A percentile compares a stretch with the other conserved stretches of the same genome.
Evolutionary conservation across 1,140 invertebrate genomes (phyloP).

Genomic region (Pseudomyrmex concolor): DNA sequence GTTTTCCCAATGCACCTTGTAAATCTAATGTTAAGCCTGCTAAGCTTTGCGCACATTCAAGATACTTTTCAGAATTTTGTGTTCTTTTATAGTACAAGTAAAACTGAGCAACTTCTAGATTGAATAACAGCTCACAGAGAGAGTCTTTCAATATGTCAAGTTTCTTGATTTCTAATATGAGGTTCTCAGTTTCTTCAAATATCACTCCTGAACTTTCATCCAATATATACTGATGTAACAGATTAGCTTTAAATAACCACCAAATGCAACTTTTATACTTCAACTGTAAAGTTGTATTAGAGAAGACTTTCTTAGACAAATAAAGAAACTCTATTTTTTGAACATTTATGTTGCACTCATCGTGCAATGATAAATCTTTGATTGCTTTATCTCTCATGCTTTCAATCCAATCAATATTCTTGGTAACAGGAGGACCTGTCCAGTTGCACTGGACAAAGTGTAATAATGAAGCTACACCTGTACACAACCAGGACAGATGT

Average conservation of each 20-base stretch:
- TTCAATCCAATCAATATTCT: conserved; percentile 82
- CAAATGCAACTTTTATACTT: conserved; percentile 86
- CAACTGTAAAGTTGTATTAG: conserved; percentile 81
- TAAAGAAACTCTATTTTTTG: conserved; percentile 88
- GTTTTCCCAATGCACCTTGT: conserved; percentile 91
- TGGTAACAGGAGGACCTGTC: conserved; percentile 88
- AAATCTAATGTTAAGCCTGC: conserved; percentile 89
- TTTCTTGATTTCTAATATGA: conserved; percentile 85
- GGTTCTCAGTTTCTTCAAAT: conserved; percentile 87
- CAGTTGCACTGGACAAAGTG: conserved; percentile 93
- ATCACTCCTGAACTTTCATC: conserved; percentile 90
- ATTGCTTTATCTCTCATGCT: conserved; percentile 87
- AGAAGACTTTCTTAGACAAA: conserved; percentile 88
- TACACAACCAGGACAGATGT: conserved; percentile 76
- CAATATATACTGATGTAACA: conserved; percentile 90
- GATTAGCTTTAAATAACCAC: conserved; percentile 91
- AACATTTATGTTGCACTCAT: conserved; percentile 87
- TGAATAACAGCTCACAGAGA: conserved; percentile 87
- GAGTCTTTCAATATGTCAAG: conserved; percentile 80
- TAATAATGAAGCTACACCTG: conserved; percentile 88
- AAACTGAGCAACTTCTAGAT: conserved; percentile 91
- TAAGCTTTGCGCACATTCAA: conserved; percentile 87
- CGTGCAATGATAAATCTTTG: conserved; percentile 72
- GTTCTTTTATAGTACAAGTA: conserved; percentile 91
- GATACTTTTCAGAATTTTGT: conserved; percentile 88